phyloP scores from a whole-genome alignment of 1,140 invertebrate genomes.

The Halictus rubicundus region DNA sequence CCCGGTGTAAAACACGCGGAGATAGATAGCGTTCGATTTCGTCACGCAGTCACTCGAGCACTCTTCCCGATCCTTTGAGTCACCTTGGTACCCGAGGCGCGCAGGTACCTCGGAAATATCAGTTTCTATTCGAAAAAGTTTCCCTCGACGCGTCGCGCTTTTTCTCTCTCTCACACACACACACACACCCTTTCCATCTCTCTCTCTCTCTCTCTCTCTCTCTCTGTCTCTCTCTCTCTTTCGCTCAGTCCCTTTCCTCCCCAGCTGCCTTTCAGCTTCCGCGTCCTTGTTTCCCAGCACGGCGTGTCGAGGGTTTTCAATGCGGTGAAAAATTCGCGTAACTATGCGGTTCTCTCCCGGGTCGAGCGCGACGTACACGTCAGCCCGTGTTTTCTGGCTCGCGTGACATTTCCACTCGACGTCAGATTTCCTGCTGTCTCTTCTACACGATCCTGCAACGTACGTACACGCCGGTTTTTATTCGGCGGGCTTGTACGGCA shows the following conservation, averaged over 20 bases:
- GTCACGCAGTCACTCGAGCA: slow-evolving; percentile 45
- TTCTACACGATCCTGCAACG: not conserved
- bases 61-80: slow-evolving; percentile 38
- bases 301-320: slow-evolving; percentile 47
- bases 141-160: slow-evolving; percentile 32
- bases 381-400: slow-evolving; percentile 60
- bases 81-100: slow-evolving; percentile 13
- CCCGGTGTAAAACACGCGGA: not conserved
- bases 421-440: slow-evolving; percentile 44
- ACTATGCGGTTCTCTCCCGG: slow-evolving; percentile 46
- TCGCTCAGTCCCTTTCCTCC: no score
- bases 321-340: slow-evolving; percentile 66
- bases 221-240: not conserved
- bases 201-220: not conserved
- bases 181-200: no score
- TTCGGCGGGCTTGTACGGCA: not conserved
- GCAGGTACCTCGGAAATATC: slow-evolving; percentile 60
- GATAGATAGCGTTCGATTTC: slow-evolving; percentile 36
- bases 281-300: not conserved
- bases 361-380: slow-evolving; percentile 43
- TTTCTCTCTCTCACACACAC: not conserved
- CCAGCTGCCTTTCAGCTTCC: not conserved
- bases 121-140: slow-evolving; percentile 64
- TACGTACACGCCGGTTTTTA: not conserved
- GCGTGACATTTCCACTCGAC: slow-evolving; percentile 57